phyloP scores from a whole-genome alignment of 2,797 vertebrate genomes.

The Tadarida brasiliensis region DNA sequence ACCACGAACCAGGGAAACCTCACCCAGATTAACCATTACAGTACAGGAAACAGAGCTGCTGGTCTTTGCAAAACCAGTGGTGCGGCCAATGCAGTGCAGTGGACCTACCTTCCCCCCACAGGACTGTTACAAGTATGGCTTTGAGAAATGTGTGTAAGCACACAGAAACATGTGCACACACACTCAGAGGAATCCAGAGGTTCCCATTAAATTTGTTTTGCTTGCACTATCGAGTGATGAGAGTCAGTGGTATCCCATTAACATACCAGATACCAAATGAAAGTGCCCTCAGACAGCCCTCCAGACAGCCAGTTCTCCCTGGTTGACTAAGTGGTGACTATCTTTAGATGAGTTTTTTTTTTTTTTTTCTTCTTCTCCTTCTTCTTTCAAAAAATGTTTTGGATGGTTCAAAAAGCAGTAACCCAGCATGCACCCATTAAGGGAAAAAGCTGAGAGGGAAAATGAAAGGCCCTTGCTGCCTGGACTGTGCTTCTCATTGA shows the following conservation, averaged over 20 bases:
- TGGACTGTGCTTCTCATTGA: neutral
- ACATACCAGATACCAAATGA: neutral
- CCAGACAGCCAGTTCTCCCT: neutral
- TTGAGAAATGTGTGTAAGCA: neutral
- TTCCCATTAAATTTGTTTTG: neutral
- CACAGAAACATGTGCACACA: neutral
- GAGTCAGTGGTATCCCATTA: neutral
- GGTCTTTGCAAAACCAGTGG: neutral
- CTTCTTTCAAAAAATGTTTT: neutral
- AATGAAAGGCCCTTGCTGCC: neutral
- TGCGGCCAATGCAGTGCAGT: neutral
- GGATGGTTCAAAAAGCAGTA: neutral
- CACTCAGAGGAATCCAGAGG: neutral
- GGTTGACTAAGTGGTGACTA: neutral
- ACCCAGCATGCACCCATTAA: neutral
- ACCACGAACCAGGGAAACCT: neutral
- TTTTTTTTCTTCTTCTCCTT: neutral
- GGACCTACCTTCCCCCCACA: neutral
- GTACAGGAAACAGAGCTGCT: neutral
- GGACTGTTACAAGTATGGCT: neutral
- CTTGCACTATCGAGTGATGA: neutral
- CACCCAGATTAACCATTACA: neutral
- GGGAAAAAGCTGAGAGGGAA: neutral
- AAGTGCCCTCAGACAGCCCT: neutral
- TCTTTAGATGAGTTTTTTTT: neutral